Evolutionary conservation across 2,113 vertebrate species (phyloP), one percentile per base, ranked within the genome.

Genomic region (Limnothrissa miodon): DNA sequence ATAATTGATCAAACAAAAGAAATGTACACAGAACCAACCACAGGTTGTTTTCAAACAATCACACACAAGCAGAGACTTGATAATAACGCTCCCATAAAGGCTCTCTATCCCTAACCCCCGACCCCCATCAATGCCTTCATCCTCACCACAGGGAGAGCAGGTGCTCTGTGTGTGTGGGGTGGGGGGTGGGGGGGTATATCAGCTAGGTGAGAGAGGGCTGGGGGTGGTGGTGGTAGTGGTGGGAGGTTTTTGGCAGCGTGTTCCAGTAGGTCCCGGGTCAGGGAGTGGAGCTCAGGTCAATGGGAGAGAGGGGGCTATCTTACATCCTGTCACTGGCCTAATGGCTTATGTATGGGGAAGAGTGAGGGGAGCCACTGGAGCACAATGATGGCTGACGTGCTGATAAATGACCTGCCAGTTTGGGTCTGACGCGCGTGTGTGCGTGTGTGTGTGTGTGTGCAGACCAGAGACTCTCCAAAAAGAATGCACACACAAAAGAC

Each of bases 401-500:
- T 82, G 82, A 83, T 83, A 48, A 83, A 83, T 78, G 70, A 83
- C 70, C 45, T 53, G 48, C 78, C 82, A 83, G 82, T 78, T 36
- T 74, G 66, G 25, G 13, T 29, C 25, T 33, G 51, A 56, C 21
- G 51, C 5, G 59, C 9, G n/a, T 29, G 59, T 23, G 56, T 59
- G n/a, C 10, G 25, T 66, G 59, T 33, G 59, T 33, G 59, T 33
- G 59, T 33, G 59, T 9, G 25, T 11, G 42, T 42, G 42, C 33
- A 45, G 53, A 66, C 80, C 53, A 81, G 53, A 45, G 56, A 82
- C 39, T 19, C 81, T 53, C 51, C 19, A 23, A 51, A 51, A 45
- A 10, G 66, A 36, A 53, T 19, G 23, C 19, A 23, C 23, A 23
- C 17, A 13, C 13, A 51, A 15, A 15, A 51, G 1, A 3, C 11